These are phyloP conservation scores for Aphidoletes aphidimyza DNA, from an alignment of 2,888 invertebrate genomes.

Conservation along the genomic window DNA sequence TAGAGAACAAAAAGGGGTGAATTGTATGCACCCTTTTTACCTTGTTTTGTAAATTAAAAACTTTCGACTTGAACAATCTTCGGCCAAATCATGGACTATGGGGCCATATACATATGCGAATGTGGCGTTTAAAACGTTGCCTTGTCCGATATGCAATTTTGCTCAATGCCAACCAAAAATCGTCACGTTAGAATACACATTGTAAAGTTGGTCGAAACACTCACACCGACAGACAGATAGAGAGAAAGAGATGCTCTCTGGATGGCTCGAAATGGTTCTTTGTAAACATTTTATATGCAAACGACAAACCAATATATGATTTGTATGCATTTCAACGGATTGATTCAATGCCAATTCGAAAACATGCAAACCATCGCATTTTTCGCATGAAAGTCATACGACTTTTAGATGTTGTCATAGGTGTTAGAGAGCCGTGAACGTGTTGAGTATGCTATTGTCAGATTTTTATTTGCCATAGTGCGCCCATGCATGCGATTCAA, in stretches of 20 bases:
- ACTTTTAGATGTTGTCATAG: conserved; percentile 21
- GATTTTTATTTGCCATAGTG: neutral
- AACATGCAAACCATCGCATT: conserved; percentile 10
- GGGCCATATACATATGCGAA: neutral
- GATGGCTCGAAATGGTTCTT: neutral
- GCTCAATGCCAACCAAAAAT: too few relatives aligned
- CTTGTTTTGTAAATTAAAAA: conserved; percentile 24
- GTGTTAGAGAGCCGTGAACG: neutral
- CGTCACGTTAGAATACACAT: too few relatives aligned
- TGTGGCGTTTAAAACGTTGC: neutral
- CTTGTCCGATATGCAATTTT: too few relatives aligned
- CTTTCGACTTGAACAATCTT: conserved; percentile 9
- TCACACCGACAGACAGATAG: too few relatives aligned
- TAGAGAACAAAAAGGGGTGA: conserved; percentile 35
- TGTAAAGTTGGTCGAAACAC: too few relatives aligned
- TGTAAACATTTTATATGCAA: conserved; percentile 10
- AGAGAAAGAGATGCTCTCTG: neutral
- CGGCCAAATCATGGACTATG: conserved; percentile 11
- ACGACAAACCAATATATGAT: too few relatives aligned
- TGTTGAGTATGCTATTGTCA: neutral
- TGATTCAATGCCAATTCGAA: neutral
- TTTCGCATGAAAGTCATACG: neutral
- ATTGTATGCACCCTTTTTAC: neutral
- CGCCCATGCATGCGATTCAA: neutral
- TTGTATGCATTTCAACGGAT: neutral